Conservation (phyloP, 2,113 vertebrate species). For the Podarcis muralis region DNA sequence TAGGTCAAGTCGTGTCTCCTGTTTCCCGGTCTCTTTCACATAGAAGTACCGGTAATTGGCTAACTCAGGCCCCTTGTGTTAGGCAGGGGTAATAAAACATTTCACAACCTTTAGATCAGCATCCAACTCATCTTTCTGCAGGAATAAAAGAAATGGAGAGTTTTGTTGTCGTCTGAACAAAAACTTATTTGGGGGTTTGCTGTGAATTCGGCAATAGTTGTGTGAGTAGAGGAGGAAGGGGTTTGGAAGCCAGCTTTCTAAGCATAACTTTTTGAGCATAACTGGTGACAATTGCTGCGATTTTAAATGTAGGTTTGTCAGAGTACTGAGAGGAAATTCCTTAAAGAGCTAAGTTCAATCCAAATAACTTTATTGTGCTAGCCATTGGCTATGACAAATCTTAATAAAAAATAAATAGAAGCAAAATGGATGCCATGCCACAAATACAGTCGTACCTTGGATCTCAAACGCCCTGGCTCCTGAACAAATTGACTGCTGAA, state of each 20-base stretch:
- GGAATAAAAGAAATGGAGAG: no score
- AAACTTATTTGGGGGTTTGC: background rate
- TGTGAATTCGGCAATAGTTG: background rate
- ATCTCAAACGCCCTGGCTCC: no score
- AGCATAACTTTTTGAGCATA: no score
- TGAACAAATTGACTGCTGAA: no score
- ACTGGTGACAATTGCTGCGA: conserved; percentile 9
- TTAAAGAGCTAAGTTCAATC: background rate
- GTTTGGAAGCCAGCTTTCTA: no score
- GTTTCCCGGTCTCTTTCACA: background rate
- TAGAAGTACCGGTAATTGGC: no score
- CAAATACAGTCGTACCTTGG: no score
- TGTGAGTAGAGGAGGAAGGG: no score
- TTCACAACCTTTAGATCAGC: background rate
- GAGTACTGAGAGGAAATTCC: background rate
- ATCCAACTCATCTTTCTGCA: background rate
- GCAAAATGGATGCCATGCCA: no score
- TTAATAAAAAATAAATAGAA: no score
- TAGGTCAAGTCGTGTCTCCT: conserved; percentile 3
- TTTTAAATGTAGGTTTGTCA: conserved; percentile 7
- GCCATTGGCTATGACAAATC: no score
- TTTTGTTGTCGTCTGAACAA: background rate
- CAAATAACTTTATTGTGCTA: no score
- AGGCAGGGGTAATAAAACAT: background rate
- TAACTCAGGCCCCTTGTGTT: background rate